These are phyloP conservation scores for Dicranocentrus wangi DNA, from an alignment of 2,888 invertebrate genomes.

Conservation along the genomic window DNA sequence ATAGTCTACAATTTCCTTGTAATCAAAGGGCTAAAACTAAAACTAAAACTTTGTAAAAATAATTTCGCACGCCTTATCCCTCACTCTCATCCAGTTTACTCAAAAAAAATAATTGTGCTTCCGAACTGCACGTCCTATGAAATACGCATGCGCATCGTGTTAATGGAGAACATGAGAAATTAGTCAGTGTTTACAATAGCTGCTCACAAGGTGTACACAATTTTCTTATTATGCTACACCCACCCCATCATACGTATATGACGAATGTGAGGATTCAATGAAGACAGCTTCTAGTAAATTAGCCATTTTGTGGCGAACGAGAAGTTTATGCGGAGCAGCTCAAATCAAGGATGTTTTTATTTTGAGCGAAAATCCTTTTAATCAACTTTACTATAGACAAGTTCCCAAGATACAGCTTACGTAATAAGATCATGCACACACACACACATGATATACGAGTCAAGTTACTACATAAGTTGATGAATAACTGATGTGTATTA, in stretches of 20 bases:
- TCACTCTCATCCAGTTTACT: conserved; percentile 27
- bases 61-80: conserved; percentile 48
- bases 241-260: background rate
- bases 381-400: conserved; percentile 4
- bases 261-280: background rate
- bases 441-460: background rate
- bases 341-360: conserved; percentile 11
- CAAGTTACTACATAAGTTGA: no score
- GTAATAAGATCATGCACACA: no score
- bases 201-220: conserved; percentile 17
- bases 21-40: conserved; percentile 46
- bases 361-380: background rate
- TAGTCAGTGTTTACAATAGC: conserved; percentile 20
- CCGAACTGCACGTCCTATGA: conserved; percentile 14
- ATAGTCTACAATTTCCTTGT: conserved; percentile 52
- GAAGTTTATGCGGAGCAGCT: background rate
- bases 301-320: background rate
- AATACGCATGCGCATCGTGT: background rate
- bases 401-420: conserved; percentile 22
- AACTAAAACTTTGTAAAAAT: conserved; percentile 28
- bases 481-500: no score
- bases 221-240: background rate
- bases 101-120: conserved; percentile 27
- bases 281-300: conserved; percentile 18
- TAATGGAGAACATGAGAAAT: conserved; percentile 41